phyloP scores from a whole-genome alignment of 2,797 vertebrate species.

The Miichthys miiuy region DNA sequence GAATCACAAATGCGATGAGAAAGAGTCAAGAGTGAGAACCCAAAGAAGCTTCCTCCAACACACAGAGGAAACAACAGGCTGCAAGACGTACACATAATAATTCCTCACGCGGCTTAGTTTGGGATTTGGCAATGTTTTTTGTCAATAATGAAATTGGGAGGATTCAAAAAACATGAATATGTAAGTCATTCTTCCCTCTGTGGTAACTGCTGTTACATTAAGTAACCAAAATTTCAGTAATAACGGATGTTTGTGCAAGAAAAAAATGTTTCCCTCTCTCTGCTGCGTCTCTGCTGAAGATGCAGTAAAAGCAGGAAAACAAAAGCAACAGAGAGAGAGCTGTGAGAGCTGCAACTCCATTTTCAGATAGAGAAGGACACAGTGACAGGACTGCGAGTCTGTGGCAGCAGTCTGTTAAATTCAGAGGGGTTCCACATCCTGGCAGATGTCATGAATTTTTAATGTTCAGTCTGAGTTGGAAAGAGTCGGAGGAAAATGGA shows the following conservation, averaged over 20 bases:
- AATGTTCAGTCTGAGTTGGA: conserved; percentile 45
- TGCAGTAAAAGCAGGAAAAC: conserved; percentile 31
- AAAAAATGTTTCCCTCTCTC: conserved; percentile 15
- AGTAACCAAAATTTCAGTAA: conserved; percentile 17
- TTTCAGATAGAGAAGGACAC: conserved; percentile 58
- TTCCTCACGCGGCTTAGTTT: not conserved
- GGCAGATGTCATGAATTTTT: conserved; percentile 68
- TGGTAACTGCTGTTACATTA: not conserved
- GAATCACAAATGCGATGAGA: conserved; percentile 1
- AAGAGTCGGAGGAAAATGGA: conserved; percentile 47
- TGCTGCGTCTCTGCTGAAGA: conserved; percentile 20
- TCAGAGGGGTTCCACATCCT: conserved; percentile 55
- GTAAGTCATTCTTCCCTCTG: not conserved
- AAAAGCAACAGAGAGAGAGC: conserved; percentile 46
- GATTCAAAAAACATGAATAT: not conserved
- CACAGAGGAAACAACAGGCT: conserved; percentile 1
- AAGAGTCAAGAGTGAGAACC: not conserved
- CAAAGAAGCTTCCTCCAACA: conserved; percentile 3
- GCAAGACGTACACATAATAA: not conserved
- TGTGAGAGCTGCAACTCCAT: conserved; percentile 38
- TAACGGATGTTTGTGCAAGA: conserved; percentile 22
- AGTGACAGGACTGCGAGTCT: conserved; percentile 55
- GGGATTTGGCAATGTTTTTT: not conserved
- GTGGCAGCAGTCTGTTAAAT: conserved; percentile 61
- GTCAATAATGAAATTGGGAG: not conserved